Conservation (phyloP, 2,797 vertebrate genomes). For the Bovichtus diacanthus region DNA sequence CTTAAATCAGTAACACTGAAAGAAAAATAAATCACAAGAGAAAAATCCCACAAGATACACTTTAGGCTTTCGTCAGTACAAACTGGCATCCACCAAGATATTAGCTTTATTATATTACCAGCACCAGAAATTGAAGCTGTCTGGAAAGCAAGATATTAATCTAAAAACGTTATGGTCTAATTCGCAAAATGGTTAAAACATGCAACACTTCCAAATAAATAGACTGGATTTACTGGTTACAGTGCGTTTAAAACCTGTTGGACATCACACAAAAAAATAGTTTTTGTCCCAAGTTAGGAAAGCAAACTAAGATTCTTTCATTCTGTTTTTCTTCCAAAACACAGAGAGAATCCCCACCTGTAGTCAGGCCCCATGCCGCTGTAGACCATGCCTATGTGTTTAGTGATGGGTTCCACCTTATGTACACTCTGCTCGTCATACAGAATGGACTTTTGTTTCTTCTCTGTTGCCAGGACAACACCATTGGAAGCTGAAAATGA, state of each 20-base stretch:
- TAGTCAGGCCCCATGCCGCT: slow-evolving; percentile 99
- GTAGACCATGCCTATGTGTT: slow-evolving; percentile 99
- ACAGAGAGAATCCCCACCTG: slow-evolving; percentile 84
- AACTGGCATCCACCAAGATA: not conserved
- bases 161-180: not conserved
- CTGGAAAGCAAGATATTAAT: not conserved
- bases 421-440: slow-evolving; percentile 99
- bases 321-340: not conserved
- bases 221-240: not conserved
- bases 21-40: not conserved
- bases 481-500: slow-evolving; percentile 93
- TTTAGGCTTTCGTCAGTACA: not conserved
- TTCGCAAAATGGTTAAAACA: not conserved
- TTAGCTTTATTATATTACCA: not conserved
- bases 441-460: slow-evolving; percentile 99
- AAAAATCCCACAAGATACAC: not conserved
- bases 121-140: not conserved
- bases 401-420: slow-evolving; percentile 99
- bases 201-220: not conserved
- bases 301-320: not conserved
- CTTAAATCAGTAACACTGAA: not conserved
- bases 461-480: slow-evolving; percentile 97
- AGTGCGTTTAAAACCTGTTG: not conserved
- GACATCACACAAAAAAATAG: not conserved
- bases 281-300: not conserved